Conservation (phyloP, 2,888 invertebrate genomes). For the Callosobruchus maculatus region DNA sequence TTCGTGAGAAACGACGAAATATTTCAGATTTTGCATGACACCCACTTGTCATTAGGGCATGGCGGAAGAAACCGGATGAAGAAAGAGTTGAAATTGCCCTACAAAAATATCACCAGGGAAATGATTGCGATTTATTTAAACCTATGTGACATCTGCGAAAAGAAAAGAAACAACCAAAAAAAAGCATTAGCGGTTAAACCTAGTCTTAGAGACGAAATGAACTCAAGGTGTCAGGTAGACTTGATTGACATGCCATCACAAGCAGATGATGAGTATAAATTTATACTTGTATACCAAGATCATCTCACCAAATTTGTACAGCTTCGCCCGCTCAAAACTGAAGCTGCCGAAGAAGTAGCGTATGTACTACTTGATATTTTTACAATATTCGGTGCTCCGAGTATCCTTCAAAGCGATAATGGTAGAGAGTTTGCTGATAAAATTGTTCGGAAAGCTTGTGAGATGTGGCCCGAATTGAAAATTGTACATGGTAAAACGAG, state of each 20-base stretch:
- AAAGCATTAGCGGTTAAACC: slow-evolving; percentile 7
- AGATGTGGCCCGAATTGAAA: slow-evolving; percentile 12
- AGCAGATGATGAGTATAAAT: slow-evolving; percentile 24
- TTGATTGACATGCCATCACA: slow-evolving; percentile 36
- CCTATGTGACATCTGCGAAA: slow-evolving; percentile 22
- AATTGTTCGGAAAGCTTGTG: slow-evolving; percentile 4
- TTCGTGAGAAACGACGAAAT: neutral
- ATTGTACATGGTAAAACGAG: slow-evolving; percentile 18
- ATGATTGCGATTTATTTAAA: slow-evolving; percentile 13
- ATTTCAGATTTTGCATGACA: neutral
- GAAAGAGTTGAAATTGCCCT: slow-evolving; percentile 19
- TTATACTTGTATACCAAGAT: slow-evolving; percentile 17
- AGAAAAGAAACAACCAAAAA: slow-evolving; percentile 5
- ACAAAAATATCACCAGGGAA: slow-evolving; percentile 14
- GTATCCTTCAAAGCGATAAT: slow-evolving; percentile 30
- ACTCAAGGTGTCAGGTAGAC: slow-evolving; percentile 37
- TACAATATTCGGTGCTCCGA: slow-evolving; percentile 30
- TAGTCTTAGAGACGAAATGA: slow-evolving; percentile 24
- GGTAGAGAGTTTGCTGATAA: slow-evolving; percentile 16
- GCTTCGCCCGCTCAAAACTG: slow-evolving; percentile 26
- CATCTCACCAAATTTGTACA: slow-evolving; percentile 29
- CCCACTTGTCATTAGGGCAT: slow-evolving; percentile 32
- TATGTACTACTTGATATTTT: slow-evolving; percentile 27
- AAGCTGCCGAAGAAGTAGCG: slow-evolving; percentile 30
- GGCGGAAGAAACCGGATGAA: slow-evolving; percentile 28